Base-by-base conservation (phyloP, 2,888 invertebrate genomes). In the Tineola bisselliella region DNA sequence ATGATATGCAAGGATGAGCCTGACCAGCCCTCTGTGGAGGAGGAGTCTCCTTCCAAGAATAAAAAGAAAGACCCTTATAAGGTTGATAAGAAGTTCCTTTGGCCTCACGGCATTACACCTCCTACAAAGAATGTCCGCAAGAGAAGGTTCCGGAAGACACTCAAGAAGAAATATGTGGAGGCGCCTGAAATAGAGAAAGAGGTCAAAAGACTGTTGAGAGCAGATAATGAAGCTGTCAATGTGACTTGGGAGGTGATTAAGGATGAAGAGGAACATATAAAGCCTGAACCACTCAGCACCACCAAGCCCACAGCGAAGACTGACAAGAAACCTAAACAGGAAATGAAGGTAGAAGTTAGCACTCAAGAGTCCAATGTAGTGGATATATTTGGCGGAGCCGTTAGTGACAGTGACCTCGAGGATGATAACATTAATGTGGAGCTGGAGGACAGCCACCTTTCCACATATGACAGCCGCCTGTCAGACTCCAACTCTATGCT, bases 141-240 rank as follows among this genome's bases (percentile, higher is more conserved):
- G 67, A 89, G 97, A 61, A 89, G 98, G 62, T 98, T 98, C 72
- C 90, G 98, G 38, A 98, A 98, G 84, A 98, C 97, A 0, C 77
- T 98, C 30, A 96, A 96, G 75, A 99, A 99, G 78, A 99, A 99
- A 81, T 96, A 94, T 81, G 95, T 96, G 0, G 98, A 98, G 81
- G 96, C 97, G 19, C 98, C 98, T 0, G 98, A 99, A 86, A 97
- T 98, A 65, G 99, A 99, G 74, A 98, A 98, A 76, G 99, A 99
- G 87, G 96, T 99, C 0, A 97, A 98, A 75, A 89, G 97, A 44
- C 83, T 99, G 61, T 86, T 99, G 8, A 88, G 97, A 65, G 93
- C 93, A 38, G 98, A 98, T 74, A 96, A 96, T 73, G 98, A 98
- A 75, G 98, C 98, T 0, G 93, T 93, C 0, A 91, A 91, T 71